Evolutionary conservation across 2,797 vertebrate species (phyloP).

Genomic region (Phrynocephalus guinanensis): DNA sequence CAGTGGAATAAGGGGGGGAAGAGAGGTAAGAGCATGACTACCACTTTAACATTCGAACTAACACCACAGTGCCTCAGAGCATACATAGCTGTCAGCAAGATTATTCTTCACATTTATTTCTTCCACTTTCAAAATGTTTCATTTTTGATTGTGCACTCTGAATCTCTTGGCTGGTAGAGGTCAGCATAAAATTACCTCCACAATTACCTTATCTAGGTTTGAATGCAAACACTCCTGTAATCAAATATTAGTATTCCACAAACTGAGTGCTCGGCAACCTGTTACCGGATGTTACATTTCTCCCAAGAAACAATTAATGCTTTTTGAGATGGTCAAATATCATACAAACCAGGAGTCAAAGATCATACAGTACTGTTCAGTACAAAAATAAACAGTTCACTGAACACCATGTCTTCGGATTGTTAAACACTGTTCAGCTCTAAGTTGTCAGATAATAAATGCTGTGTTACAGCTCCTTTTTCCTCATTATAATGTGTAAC

Average conservation of each 20-base stretch:
- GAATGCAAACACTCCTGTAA: background rate
- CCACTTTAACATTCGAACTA: background rate
- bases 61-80: background rate
- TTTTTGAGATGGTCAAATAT: constrained; percentile 10
- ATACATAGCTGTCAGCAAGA: background rate
- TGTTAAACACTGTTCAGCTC: background rate
- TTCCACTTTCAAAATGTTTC: background rate
- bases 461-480: background rate
- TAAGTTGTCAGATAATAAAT: constrained; percentile 3
- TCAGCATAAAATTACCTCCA: background rate
- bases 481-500: background rate
- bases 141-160: background rate
- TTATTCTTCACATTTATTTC: background rate
- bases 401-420: background rate
- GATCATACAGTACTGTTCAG: background rate
- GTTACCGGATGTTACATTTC: background rate
- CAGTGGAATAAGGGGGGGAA: no score
- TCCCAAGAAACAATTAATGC: constrained; percentile 20
- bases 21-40: no score
- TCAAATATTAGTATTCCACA: constrained; percentile 15
- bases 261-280: background rate
- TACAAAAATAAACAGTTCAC: constrained; percentile 2
- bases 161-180: background rate
- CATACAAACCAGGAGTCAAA: background rate
- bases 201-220: background rate